Evolutionary conservation across 2,797 vertebrate genomes (phyloP), one percentile per base, ranked within the genome.

Genomic region (Enteromius thamalakanensis): DNA sequence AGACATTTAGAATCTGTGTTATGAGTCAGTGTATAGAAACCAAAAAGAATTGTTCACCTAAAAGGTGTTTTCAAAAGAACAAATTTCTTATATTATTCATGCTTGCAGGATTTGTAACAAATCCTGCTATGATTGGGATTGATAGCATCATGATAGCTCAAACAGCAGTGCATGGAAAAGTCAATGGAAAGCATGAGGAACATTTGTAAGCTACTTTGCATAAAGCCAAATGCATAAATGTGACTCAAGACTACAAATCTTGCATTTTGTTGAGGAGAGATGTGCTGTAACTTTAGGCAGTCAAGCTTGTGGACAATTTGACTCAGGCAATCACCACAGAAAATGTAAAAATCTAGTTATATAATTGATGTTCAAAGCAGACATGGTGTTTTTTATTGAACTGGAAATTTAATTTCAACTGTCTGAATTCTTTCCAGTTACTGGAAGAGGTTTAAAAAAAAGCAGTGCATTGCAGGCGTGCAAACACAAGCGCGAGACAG

Each of bases 331-430:
- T 29, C 19, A 7, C 29, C 19, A 74, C n/a, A 47, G 40, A 32
- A 77, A 64, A 64, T 21, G 9, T 53, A 49, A 37, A 74, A 74
- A 62, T 72, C 3, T 26, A 75, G 58, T 82, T 75, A 64, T 37
- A 49, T 67, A 82, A 67, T 67, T 67, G 60, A 53, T 76, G 60
- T 67, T 75, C 6, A 53, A 42, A 64, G 40, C 37, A 71, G 69
- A 62, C 79, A 32, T 37, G 37, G 69, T 23, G 21, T 45, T 70
- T 79, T 70, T 80, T 70, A 58, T 47, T 51, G 51, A 49, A 62
- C 10, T 82, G 60, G 62, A 76, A 68, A 82, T 68, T 32, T 55
- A 58, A 45, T 68, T 79, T 68, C n/a, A 40, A 29, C 34, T 60
- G 37, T 62, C 42, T 76, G 60, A 82, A 68, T 55, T 42, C 17